Base-by-base conservation (phyloP, 2,797 vertebrate genomes). In the Mus caroli region DNA sequence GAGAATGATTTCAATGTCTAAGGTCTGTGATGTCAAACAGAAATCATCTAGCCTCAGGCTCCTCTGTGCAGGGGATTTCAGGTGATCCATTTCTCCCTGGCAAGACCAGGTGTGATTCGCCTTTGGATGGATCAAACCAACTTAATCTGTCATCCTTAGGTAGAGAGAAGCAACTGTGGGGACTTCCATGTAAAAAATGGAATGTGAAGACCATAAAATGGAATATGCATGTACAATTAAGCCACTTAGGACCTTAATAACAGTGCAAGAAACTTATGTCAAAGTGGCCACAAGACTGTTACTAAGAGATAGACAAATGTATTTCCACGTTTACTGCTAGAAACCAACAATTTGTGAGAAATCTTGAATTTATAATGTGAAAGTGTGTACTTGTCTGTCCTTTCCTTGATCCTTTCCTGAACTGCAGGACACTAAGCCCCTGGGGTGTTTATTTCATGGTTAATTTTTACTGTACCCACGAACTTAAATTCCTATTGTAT, bases 281-380 rank as follows among this genome's bases (percentile, higher is more conserved):
- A 96, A 96, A 95, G 95, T 83, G 95, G 95, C 17, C 94, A 93
- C 97, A 92, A 69, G 98, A 98, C 98, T 97, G 97, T 97, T 97
- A 95, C 85, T 75, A 98, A 98, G 98, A 98, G 98, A 99, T 98
- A 80, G 97, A 99, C 98, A 98, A 99, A 99, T 99, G 98, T 99
- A 99, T 99, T 96, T 97, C 97, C 98, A 97, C 99, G 98, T 99
- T 99, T 99, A 99, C 98, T 99, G 98, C 98, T 99, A 99, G 98
- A 97, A 99, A 99, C 98, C 98, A 98, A 99, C 99, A 98, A 97
- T 97, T 98, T 60, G 98, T 98, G 97, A 97, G 92, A 96, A 98
- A 98, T 96, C 88, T 95, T 88, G 98, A 96, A 82, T 97, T 97
- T 97, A 95, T 92, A 19, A n/a, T 96, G 96, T 50, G 92, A 58